A percentile compares a stretch with the other conserved stretches of the same genome.
Conservation (phyloP, 1,140 invertebrate genomes). For the Drosophila grimshawi region DNA sequence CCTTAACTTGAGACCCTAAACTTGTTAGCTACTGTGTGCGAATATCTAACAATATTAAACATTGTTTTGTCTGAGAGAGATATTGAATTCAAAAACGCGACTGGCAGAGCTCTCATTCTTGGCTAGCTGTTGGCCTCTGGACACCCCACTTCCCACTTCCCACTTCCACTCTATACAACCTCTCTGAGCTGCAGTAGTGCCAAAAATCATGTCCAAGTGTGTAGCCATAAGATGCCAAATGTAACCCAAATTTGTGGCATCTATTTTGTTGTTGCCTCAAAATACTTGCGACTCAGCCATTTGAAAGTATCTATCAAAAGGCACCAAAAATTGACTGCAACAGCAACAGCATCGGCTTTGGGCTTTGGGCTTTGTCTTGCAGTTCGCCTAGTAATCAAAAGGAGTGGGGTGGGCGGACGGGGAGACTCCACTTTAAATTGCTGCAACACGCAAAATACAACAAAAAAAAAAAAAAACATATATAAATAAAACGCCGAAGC, state of each 20-base stretch:
- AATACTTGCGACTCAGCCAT: constrained; percentile 37
- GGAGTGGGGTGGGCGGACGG: constrained; percentile 23
- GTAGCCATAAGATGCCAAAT: constrained; percentile 62
- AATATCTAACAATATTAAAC: constrained; percentile 62
- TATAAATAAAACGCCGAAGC: constrained; percentile 66
- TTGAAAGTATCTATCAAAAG: constrained; percentile 69
- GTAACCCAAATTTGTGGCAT: constrained; percentile 58
- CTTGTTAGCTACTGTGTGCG: constrained; percentile 74
- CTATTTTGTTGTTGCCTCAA: constrained; percentile 10
- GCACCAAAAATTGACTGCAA: constrained; percentile 22
- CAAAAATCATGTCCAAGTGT: constrained; percentile 17
- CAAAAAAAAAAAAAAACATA: constrained; percentile 16
- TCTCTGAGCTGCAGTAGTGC: not conserved
- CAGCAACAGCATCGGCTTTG: constrained; percentile 36
- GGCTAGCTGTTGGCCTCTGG: not conserved
- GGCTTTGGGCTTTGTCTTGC: constrained; percentile 42
- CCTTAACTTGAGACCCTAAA: constrained; percentile 57
- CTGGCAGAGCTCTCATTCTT: constrained; percentile 53
- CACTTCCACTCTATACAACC: not conserved
- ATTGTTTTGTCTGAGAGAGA: constrained; percentile 35
- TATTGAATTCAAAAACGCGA: constrained; percentile 34
- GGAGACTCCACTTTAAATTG: constrained; percentile 75
- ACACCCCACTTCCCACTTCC: not conserved
- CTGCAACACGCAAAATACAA: constrained; percentile 73
- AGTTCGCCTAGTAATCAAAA: constrained; percentile 67